Evolutionary conservation across 2,797 vertebrate genomes (phyloP), one percentile per base, ranked within the genome.

Genomic region (Sylvilagus floridanus): DNA sequence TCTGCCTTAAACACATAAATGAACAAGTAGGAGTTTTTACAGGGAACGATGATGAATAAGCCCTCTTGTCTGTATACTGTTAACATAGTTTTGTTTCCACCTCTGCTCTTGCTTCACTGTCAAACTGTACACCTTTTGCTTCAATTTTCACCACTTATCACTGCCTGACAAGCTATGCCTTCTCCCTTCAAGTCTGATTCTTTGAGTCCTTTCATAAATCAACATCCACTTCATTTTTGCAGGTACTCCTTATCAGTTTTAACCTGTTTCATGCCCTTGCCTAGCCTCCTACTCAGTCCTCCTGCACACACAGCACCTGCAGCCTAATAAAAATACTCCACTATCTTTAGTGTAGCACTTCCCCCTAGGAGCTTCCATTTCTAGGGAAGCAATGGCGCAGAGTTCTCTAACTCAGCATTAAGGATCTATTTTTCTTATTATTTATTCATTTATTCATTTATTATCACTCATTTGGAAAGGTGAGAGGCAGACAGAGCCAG

Each of bases 201-300:
- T 73, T 87, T 83, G 63, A 92, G 82, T 77, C 69, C 30, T 76
- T 89, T 84, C 68, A 83, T 85, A 84, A 95, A 77, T 95, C 88
- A 77, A 47, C 62, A 76, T 91, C 19, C 37, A 65, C 78, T 94
- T 95, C 30, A 54, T 68, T 96, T 65, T 79, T 28, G 16, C 52
- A 84, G 8, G 12, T 24, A 65, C 8, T 94, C 35, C 81, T 50
- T 90, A 86, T 79, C 62, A 78, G 50, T 86, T 77, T 72, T 82
- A 84, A 54, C n/a, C 47, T 42, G 42, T n/a, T 72, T 93, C 5
- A 2, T 50, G 14, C 37, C 32, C 32, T 85, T 87, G 13, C 77
- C 79, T 86, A 72, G 63, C 13, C 47, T 96, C 62, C 60, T 54
- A 1, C 30, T 50, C 37, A 9, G 60, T 84, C 75, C 35, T 91